These are phyloP conservation scores for Margaritifera margaritifera DNA, from an alignment of 2,888 invertebrate species.

Conservation along the genomic window DNA sequence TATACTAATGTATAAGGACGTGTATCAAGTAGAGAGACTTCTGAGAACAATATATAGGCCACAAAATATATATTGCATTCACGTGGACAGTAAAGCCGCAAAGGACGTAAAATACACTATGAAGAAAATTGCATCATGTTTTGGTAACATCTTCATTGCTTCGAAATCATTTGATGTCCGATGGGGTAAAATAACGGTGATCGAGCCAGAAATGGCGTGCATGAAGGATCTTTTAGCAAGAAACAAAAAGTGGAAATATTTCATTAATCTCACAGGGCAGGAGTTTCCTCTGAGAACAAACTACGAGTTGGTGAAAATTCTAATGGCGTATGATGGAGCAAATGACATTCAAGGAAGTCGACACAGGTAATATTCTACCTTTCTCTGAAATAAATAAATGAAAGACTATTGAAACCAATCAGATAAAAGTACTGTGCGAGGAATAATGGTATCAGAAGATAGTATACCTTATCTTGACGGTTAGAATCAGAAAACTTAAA, in stretches of 20 bases:
- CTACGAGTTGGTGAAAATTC: slow-evolving; percentile 61
- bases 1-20: slow-evolving; percentile 59
- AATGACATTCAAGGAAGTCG: slow-evolving; percentile 60
- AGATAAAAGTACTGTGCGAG: no score
- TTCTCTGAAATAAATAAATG: no score
- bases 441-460: no score
- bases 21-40: slow-evolving; percentile 64
- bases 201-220: slow-evolving; percentile 65
- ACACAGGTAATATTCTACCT: slow-evolving; percentile 43
- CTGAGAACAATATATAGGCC: slow-evolving; percentile 66
- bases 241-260: slow-evolving; percentile 63
- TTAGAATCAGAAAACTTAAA: no score
- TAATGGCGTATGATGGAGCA: slow-evolving; percentile 62
- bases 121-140: slow-evolving; percentile 50
- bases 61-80: slow-evolving; percentile 69
- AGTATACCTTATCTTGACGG: no score
- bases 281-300: slow-evolving; percentile 69
- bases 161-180: slow-evolving; percentile 43
- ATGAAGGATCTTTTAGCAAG: slow-evolving; percentile 49
- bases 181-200: slow-evolving; percentile 63
- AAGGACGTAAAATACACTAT: slow-evolving; percentile 40
- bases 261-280: slow-evolving; percentile 67
- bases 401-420: no score
- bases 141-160: slow-evolving; percentile 64
- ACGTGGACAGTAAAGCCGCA: slow-evolving; percentile 62